These are phyloP conservation scores for Leptonema lineaticorne DNA, from an alignment of 1,140 invertebrate species.

Conservation along the genomic window DNA sequence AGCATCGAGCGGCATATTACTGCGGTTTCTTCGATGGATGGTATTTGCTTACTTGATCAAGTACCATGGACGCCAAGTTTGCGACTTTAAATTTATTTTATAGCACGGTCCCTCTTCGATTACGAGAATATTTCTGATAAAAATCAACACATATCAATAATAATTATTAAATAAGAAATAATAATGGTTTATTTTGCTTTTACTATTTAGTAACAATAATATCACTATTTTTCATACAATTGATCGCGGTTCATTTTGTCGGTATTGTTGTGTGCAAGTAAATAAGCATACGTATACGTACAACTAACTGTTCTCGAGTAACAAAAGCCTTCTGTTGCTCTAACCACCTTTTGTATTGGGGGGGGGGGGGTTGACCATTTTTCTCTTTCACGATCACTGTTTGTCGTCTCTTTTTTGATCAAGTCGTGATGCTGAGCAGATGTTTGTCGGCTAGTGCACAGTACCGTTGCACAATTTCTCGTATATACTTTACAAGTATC, in stretches of 20 bases:
- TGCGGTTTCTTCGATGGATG: conserved; percentile 6
- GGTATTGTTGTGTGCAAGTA: background rate
- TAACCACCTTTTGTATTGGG: background rate
- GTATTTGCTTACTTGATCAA: background rate
- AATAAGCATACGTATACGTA: too few species aligned
- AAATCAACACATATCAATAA: too few species aligned
- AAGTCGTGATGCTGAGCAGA: conserved; percentile 11
- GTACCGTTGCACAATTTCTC: conserved; percentile 12
- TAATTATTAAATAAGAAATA: too few species aligned
- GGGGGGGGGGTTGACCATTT: background rate
- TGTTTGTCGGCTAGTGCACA: background rate
- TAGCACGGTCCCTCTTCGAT: too few species aligned
- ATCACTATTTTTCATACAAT: too few species aligned
- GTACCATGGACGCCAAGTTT: too few species aligned
- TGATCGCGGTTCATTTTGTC: too few species aligned
- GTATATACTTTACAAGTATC: background rate
- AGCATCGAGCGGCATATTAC: background rate
- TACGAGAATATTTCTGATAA: too few species aligned
- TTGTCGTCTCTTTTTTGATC: background rate
- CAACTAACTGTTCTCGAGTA: background rate
- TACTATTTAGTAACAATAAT: too few species aligned
- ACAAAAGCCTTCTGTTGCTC: conserved; percentile 6
- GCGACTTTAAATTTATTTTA: too few species aligned
- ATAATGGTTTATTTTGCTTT: too few species aligned
- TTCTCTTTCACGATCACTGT: background rate